Base-by-base conservation (phyloP, 2,888 invertebrate species). In the Agrotis clavis region DNA sequence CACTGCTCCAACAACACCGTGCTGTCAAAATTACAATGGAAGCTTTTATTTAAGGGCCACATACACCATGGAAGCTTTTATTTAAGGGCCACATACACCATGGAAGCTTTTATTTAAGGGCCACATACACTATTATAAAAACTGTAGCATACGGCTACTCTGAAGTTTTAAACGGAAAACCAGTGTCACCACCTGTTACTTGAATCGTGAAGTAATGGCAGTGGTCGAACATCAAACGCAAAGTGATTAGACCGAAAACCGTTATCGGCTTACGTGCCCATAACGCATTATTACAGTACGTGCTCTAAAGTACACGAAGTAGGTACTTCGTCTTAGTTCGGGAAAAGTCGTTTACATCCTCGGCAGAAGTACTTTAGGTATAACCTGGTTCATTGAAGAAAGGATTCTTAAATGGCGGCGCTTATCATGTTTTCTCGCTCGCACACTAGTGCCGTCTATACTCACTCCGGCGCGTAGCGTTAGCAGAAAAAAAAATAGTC, bases 101-200 rank as follows among this genome's bases (percentile, higher is more conserved):
- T 2, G 6, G 35, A 35, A 57, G 30, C 35, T 47, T 1, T n/a
- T n/a, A 30, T 13, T 30, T 30, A n/a, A 30, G 18, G 6, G 4
- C 25, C 54, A 18, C 4, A 25, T 4, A 30, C 30, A 11, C 3
- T 45, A 14, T 56, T 45, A 6, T 0, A 4, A 47, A 62, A 30
- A 45, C 3, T 2, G 7, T 18, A 3, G 14, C 48, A 54, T 14
- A 13, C 30, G n/a, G 30, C 3, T 2, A 56, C n/a, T 50, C 16
- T 47, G 19, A 21, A 45, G 30, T n/a, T 47, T 41, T 4, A 25
- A 51, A 21, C 30, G 35, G 18, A n/a, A 66, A 67, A 47, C 54
- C 11, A 45, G 69, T 76, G 59, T 64, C 64, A 68, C 81, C 84
- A 84, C 84, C 81, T 84, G 86, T 85, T 86, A 81, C 86, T n/a